Conservation (phyloP, 2,888 invertebrate genomes). For the Hyalella azteca region DNA sequence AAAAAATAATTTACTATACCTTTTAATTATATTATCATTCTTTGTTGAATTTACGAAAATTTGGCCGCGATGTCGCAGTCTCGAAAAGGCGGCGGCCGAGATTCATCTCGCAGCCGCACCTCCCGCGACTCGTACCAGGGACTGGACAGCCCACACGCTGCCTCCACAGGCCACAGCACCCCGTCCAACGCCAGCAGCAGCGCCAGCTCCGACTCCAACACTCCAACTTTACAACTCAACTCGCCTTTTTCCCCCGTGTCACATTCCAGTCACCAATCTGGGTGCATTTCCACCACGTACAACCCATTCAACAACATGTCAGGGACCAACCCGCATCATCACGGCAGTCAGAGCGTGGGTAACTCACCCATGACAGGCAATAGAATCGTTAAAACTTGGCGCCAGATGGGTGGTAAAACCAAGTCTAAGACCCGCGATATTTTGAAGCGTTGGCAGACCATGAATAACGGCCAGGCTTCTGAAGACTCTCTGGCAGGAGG, state of each 20-base stretch:
- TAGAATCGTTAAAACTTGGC: conserved; percentile 77
- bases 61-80: not conserved
- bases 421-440: conserved; percentile 77
- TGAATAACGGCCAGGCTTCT: conserved; percentile 54
- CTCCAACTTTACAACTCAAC: not conserved
- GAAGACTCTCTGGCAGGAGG: conserved; percentile 47
- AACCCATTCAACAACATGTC: conserved; percentile 33
- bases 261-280: not conserved
- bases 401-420: conserved; percentile 77
- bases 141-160: not conserved
- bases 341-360: conserved; percentile 35
- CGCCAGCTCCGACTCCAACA: conserved; percentile 9
- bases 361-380: conserved; percentile 55
- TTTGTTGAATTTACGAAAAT: no score
- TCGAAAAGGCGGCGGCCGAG: not conserved
- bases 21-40: no score
- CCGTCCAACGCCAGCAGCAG: conserved; percentile 23
- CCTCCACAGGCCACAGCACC: not conserved
- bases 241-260: not conserved
- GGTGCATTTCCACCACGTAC: not conserved
- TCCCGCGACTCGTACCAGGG: not conserved
- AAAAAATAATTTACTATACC: no score
- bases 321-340: not conserved
- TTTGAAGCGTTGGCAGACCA: conserved; percentile 70
- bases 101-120: not conserved